Base-by-base conservation (phyloP, 2,888 invertebrate genomes). In the Eristalinus aeneus region DNA sequence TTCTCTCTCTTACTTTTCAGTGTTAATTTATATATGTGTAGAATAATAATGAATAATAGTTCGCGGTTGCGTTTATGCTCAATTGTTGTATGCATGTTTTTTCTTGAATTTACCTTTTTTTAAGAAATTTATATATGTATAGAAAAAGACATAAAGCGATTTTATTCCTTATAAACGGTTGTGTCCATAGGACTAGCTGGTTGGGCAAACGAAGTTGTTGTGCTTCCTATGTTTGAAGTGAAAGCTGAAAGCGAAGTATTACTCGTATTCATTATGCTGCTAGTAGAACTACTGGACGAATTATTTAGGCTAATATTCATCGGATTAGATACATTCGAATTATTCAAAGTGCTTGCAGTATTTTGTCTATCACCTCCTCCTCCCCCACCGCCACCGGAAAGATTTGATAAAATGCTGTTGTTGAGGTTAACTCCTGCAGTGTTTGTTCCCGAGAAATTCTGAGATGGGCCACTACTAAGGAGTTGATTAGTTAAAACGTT, bases 151-250 rank as follows among this genome's bases (percentile, higher is more conserved):
- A 32, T 76, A 72, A 75, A 64, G 27, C 16, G 69, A 64, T 78
- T 72, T 90, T 94, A 95, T 90, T 95, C 94, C 91, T 94, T 94
- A 89, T 93, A 94, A 83, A 93, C 91, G 83, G 95, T 95, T 74
- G 95, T 95, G 93, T 96, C 96, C 96, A 96, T 96, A 68, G 96
- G 96, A 93, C 95, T 96, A 91, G 95, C 94, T 85, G 95, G 95
- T 92, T 94, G 95, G 69, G 93, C 91, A 86, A 93, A 92, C 39
- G 91, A 90, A 84, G 89, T 89, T 61, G 90, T 89, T 31, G 90
- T 89, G 88, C 89, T 91, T 79, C 90, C 89, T 85, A 91, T 91
- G 58, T 91, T 91, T 87, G 92, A 90, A 88, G 91, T 90, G 78
- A 91, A 92, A 65, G 92, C 91, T 83, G 92, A 91, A 54, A 90